Base-by-base conservation (phyloP, 2,113 vertebrate genomes). In the Chaetura pelagica region DNA sequence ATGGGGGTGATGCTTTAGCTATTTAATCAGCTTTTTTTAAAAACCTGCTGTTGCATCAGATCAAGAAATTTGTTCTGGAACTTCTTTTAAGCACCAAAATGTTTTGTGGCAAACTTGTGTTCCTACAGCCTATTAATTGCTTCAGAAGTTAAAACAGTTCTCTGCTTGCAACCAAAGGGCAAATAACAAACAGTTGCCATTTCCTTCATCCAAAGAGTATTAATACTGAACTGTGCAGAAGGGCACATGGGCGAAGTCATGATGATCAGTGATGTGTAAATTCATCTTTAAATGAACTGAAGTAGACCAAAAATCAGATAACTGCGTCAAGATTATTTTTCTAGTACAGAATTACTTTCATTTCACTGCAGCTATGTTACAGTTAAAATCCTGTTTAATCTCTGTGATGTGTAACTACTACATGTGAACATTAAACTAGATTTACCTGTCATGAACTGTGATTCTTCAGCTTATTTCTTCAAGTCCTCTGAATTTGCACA, bases 121-220 rank as follows among this genome's bases (percentile, higher is more conserved):
- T 96, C 95, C 76, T 98, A 91, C 93, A 96, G 95, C 92, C 95
- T 97, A 91, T 96, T 97, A 97, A 93, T 71, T 94, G 84, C 97
- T 97, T 96, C 86, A 95, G 89, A 96, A 97, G 95, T 94, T 83
- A 97, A 97, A 97, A 96, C 91, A 22, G 84, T 98, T 98, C 95
- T 98, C 97, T 98, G 98, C 98, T 98, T 98, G 97, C 96, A 98
- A 98, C 98, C 98, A 98, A 98, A 98, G 98, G 98, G 98, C 96
- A 97, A 92, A 97, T 90, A 93, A 95, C 97, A 96, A 97, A 81
- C 90, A 94, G 92, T 98, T 97, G 96, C 96, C 97, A 94, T 97
- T 97, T 97, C 96, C 95, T 97, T 97, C 96, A 6, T 98, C 98
- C 98, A 98, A 98, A 98, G 98, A 98, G 92, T 97, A 94, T 95